Evolutionary conservation across 2,888 invertebrate genomes (phyloP), one percentile per base, ranked within the genome.

Genomic region (Helleia helle): DNA sequence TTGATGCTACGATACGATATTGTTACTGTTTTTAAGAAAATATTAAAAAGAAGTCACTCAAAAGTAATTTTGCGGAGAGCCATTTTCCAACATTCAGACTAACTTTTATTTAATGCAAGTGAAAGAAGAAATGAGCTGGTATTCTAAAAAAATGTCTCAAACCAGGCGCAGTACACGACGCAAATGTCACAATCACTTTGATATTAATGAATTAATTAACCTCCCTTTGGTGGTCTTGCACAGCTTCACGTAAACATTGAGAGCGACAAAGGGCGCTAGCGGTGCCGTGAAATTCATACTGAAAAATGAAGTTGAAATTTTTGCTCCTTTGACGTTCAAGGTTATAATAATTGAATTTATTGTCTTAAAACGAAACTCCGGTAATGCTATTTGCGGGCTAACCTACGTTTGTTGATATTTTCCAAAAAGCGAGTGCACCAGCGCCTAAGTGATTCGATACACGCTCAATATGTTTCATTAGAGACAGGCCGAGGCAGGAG

Each of bases 391-490:
- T 83, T 83, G 65, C 63, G 62, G 71, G 71, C 71, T 73, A 74
- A 77, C 77, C 79, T 75, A 75, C 71, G 72, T 65, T 72, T 74
- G 76, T 77, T 76, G 74, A 64, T 65, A 60, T 64, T 66, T 58
- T 59, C n/a, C n/a, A n/a, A n/a, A n/a, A n/a, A n/a, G 66, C 65
- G 63, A 71, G 70, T 63, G 75, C 76, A 58, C 72, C 65, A 62
- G 61, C 55, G 65, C 64, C 77, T 84, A 84, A 84, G 83, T 84
- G 83, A 79, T 77, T 80, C 80, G 76, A 84, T 83, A 83, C 77
- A 77, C 71, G 74, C 79, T 80, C 83, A 81, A 83, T 83, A 83
- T 80, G 81, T 83, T 83, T 84, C 81, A 83, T 84, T 83, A 84
- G 68, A 70, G 61, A 71, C n/a, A n/a, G n/a, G n/a, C n/a, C n/a